phyloP scores from a whole-genome alignment of 1,140 invertebrate genomes.

The Rhyacophila brunnea region DNA sequence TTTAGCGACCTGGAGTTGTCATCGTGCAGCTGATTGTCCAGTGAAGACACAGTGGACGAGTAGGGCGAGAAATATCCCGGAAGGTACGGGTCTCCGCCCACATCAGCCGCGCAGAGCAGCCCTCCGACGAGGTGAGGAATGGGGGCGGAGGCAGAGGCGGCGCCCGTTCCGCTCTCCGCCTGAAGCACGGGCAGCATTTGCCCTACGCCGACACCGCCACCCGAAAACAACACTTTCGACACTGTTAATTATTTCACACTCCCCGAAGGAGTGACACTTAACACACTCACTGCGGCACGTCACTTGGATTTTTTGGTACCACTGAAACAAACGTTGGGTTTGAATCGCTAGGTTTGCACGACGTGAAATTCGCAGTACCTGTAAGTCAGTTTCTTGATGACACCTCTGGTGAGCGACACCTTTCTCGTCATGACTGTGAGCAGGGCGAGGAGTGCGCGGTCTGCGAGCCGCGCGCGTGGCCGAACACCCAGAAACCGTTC shows the following conservation, averaged over 20 bases:
- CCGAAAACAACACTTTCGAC: neutral
- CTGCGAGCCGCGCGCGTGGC: neutral
- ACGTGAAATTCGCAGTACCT: slow-evolving; percentile 9
- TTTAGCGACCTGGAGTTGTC: slow-evolving; percentile 16
- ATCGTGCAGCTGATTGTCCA: slow-evolving; percentile 9
- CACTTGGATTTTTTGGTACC: neutral
- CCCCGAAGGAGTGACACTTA: neutral
- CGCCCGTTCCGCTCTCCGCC: slow-evolving; percentile 10
- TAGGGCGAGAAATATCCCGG: slow-evolving; percentile 24
- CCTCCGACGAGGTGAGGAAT: slow-evolving; percentile 7
- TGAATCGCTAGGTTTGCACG: slow-evolving; percentile 11
- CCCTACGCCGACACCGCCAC: neutral
- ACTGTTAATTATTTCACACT: neutral
- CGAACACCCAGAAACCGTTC: too few relatives aligned
- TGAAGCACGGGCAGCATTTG: slow-evolving; percentile 21
- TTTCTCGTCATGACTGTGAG: neutral
- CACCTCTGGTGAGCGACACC: neutral
- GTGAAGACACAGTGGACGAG: neutral
- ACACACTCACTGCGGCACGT: neutral
- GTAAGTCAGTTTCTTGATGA: slow-evolving; percentile 3
- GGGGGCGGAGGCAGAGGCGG: slow-evolving; percentile 11
- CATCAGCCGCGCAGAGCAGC: slow-evolving; percentile 25
- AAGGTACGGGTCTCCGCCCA: slow-evolving; percentile 25
- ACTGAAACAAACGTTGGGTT: neutral
- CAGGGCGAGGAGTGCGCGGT: neutral